Percentiles rank a stretch among this genome's conserved stretches.
Evolutionary conservation across 2,113 vertebrate species (phyloP).

Genomic region (Brienomyrus brachyistius): DNA sequence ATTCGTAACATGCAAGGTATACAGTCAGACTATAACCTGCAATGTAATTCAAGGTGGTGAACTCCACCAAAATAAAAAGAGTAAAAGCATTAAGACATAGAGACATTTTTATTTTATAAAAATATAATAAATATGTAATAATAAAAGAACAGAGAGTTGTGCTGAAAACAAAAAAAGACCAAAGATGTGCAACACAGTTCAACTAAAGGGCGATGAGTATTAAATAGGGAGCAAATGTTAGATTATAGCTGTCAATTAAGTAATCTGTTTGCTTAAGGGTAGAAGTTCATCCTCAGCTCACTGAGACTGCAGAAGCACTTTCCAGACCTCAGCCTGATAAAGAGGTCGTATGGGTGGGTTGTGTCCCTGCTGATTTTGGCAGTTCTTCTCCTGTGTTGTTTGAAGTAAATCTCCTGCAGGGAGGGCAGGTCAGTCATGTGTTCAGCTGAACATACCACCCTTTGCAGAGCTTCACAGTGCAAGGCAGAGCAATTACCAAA

Average conservation of each 20-base stretch:
- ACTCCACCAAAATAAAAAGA: not conserved
- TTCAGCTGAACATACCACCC: not conserved
- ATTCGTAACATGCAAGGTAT: not conserved
- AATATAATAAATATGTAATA: not conserved
- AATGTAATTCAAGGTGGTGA: not conserved
- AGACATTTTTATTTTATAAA: too few relatives aligned
- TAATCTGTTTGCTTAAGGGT: not conserved
- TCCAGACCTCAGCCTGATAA: not conserved
- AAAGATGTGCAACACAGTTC: not conserved
- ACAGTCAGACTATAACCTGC: not conserved
- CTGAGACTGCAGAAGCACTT: not conserved
- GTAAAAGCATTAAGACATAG: not conserved
- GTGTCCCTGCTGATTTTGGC: not conserved
- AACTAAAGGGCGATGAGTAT: not conserved
- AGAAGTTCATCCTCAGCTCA: not conserved
- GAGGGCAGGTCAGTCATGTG: not conserved
- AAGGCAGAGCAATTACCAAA: not conserved
- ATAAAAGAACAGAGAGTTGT: not conserved
- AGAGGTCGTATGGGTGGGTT: not conserved
- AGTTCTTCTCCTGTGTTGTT: not conserved
- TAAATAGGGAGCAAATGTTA: not conserved
- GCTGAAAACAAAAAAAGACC: not conserved
- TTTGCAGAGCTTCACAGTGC: not conserved
- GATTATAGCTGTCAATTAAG: not conserved
- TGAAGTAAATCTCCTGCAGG: not conserved